Conservation (phyloP, 2,113 vertebrate genomes). For the Tetrax tetrax region DNA sequence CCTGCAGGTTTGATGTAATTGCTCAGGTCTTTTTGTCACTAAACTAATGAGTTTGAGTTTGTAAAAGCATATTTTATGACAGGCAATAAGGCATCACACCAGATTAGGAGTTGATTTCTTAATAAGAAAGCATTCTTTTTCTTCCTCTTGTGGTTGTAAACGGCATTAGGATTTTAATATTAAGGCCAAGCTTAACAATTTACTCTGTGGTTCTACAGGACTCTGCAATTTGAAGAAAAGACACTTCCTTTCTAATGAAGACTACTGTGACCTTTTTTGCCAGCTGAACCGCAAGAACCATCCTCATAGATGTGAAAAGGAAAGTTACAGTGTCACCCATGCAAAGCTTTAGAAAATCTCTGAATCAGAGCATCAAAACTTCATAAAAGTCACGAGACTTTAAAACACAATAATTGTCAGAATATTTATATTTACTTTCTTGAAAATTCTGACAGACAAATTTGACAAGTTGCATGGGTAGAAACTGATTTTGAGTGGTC, state of each 20-base stretch:
- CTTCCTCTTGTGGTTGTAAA: not conserved
- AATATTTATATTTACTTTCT: not conserved
- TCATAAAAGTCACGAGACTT: not conserved
- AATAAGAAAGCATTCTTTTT: not conserved
- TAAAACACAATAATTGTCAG: not conserved
- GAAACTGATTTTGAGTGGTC: not conserved
- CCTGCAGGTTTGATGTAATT: not conserved
- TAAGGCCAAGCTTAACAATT: not conserved
- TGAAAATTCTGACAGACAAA: not conserved
- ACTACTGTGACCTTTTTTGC: not conserved
- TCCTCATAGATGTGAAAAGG: not conserved
- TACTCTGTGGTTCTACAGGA: not conserved
- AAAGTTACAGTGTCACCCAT: not conserved
- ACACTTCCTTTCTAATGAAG: not conserved
- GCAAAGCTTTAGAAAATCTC: not conserved
- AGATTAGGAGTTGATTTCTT: not conserved
- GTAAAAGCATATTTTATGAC: not conserved
- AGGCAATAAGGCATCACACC: not conserved
- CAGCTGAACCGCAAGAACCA: not conserved
- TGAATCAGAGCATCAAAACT: not conserved
- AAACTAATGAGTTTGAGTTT: not conserved
- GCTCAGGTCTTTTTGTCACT: not conserved
- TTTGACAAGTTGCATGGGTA: not conserved
- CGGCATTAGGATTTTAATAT: not conserved
- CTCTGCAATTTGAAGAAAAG: not conserved